phyloP scores from a whole-genome alignment of 2,113 vertebrate genomes.

The Hucho hucho region DNA sequence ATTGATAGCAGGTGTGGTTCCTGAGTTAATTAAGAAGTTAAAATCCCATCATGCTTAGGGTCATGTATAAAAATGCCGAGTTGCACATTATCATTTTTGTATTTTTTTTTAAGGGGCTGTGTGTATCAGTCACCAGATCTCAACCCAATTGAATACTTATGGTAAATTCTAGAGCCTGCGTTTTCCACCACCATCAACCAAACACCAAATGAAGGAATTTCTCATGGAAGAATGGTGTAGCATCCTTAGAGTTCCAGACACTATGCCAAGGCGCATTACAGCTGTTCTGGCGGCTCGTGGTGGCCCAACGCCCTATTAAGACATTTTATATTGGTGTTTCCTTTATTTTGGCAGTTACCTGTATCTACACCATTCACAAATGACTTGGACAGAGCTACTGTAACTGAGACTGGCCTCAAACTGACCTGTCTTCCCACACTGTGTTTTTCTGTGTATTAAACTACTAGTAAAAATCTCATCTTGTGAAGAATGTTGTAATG shows the following conservation, averaged over 20 bases:
- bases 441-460: constrained; percentile 52
- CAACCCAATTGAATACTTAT: background rate
- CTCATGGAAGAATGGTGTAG: too few relatives aligned
- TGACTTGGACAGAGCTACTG: constrained; percentile 67
- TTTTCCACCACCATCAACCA: constrained; percentile 18
- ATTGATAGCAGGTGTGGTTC: too few relatives aligned
- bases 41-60: too few relatives aligned
- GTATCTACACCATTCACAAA: constrained; percentile 51
- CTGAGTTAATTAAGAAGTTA: too few relatives aligned
- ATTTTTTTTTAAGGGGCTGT: constrained; percentile 11
- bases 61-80: constrained; percentile 20
- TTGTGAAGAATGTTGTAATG: background rate
- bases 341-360: background rate
- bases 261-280: too few relatives aligned
- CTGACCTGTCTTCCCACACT: constrained; percentile 59
- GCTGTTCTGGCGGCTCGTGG: too few relatives aligned
- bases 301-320: too few relatives aligned
- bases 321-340: too few relatives aligned
- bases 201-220: too few relatives aligned
- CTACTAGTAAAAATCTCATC: background rate
- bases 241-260: too few relatives aligned
- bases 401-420: constrained; percentile 72
- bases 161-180: constrained; percentile 47
- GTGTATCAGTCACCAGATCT: constrained; percentile 71
- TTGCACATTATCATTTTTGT: background rate